Evolutionary conservation across 2,888 invertebrate genomes (phyloP).

Genomic region (Choreutis nemorana): DNA sequence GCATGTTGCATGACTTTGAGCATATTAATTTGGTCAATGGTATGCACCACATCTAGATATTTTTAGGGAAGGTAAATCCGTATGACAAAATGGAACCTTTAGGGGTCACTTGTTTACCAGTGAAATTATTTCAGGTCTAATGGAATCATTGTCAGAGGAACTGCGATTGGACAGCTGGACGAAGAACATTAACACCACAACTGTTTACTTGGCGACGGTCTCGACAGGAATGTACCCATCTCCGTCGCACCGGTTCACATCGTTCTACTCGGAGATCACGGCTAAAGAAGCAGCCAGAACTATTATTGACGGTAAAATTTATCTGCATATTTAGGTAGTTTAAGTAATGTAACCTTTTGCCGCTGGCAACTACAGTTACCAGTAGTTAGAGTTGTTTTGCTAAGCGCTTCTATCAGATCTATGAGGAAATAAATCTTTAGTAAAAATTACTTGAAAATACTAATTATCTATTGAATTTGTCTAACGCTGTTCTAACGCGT

Average conservation of each 20-base stretch:
- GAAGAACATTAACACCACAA: slow-evolving; percentile 46
- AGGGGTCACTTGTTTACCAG: neutral
- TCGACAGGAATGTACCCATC: slow-evolving; percentile 44
- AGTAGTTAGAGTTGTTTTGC: too few relatives aligned
- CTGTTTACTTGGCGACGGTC: slow-evolving; percentile 45
- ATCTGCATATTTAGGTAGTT: neutral
- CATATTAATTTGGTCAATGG: too few relatives aligned
- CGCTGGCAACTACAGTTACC: too few relatives aligned
- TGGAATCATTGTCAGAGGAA: slow-evolving; percentile 53
- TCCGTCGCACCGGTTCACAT: slow-evolving; percentile 44
- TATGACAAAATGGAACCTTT: neutral
- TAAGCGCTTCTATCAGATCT: too few relatives aligned
- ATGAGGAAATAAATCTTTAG: too few relatives aligned
- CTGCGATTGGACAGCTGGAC: slow-evolving; percentile 48
- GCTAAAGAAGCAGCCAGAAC: slow-evolving; percentile 45
- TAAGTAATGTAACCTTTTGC: too few relatives aligned
- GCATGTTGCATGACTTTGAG: too few relatives aligned
- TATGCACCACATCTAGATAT: too few relatives aligned
- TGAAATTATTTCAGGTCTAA: slow-evolving; percentile 39
- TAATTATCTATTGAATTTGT: too few relatives aligned
- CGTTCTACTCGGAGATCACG: slow-evolving; percentile 38
- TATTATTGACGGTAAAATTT: slow-evolving; percentile 40
- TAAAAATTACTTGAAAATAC: too few relatives aligned
- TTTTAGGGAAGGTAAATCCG: too few relatives aligned
- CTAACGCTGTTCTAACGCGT: too few relatives aligned